Evolutionary conservation across 2,797 vertebrate species (phyloP).

Genomic region (Argya squamiceps): DNA sequence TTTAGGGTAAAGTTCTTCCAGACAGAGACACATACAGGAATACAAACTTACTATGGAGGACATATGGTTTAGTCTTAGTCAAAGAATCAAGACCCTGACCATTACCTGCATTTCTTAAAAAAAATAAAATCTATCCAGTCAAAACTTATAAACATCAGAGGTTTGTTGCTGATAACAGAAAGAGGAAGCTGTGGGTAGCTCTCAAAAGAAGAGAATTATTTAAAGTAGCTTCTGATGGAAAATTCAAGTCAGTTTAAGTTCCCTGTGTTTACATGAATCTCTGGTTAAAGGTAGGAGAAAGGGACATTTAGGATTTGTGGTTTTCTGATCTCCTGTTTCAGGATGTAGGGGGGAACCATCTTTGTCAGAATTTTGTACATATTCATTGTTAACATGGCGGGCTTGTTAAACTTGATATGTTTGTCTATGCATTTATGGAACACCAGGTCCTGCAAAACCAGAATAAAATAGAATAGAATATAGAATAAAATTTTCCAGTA

Average conservation of each 20-base stretch:
- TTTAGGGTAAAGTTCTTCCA: neutral
- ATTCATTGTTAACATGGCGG: neutral
- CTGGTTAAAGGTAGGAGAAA: neutral
- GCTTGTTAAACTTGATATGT: neutral
- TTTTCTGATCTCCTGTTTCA: neutral
- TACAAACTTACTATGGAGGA: neutral
- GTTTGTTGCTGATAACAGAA: neutral
- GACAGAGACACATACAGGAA: fast-evolving
- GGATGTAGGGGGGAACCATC: neutral
- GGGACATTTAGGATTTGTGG: neutral
- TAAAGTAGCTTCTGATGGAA: neutral
- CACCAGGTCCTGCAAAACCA: neutral
- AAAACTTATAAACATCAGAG: neutral
- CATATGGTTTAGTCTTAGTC: neutral
- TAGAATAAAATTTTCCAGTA: neutral
- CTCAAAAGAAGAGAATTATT: neutral
- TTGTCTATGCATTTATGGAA: neutral
- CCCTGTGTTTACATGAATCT: neutral
- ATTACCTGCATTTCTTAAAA: neutral
- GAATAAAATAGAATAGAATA: neutral
- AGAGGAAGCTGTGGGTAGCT: neutral
- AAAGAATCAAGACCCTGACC: neutral
- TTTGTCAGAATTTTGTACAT: neutral
- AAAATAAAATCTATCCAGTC: neutral
- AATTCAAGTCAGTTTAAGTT: neutral